A percentile compares a stretch with the other conserved stretches of the same genome.
phyloP scores from a whole-genome alignment of 1,140 invertebrate genomes.

The Temnothorax nylanderi region DNA sequence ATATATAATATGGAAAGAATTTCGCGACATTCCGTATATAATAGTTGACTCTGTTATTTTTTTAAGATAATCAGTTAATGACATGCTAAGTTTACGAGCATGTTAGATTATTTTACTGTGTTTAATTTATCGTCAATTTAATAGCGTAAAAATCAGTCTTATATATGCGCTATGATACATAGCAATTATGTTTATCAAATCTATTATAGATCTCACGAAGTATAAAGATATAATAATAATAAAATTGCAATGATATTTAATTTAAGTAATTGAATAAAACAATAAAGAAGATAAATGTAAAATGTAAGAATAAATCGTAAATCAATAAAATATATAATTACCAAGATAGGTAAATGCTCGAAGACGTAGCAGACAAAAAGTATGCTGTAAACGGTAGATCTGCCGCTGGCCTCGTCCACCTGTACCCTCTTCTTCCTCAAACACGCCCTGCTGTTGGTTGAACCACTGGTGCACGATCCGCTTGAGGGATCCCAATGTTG shows the following conservation, averaged over 20 bases:
- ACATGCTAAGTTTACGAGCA: neutral
- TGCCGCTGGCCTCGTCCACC: constrained; percentile 80
- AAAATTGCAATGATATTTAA: neutral
- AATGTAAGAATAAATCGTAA: neutral
- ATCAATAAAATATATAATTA: constrained; percentile 71
- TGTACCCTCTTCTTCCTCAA: constrained; percentile 77
- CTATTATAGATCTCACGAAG: neutral
- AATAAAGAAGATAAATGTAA: neutral
- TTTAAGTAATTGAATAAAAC: neutral
- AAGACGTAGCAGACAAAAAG: constrained; percentile 85
- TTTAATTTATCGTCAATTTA: neutral
- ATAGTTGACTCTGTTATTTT: neutral
- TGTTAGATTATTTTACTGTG: neutral
- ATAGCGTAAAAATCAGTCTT: constrained; percentile 1
- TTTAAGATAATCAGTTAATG: neutral
- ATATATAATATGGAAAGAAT: neutral
- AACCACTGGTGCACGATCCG: constrained; percentile 82
- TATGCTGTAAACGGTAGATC: constrained; percentile 84
- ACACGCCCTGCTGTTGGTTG: constrained; percentile 81
- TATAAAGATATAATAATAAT: neutral
- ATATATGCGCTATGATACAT: neutral
- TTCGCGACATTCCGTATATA: neutral
- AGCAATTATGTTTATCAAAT: neutral
- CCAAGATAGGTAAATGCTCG: constrained; percentile 86
- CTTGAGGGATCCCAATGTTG: constrained; percentile 82